Evolutionary conservation across 2,113 vertebrate species (phyloP).

Genomic region (Zapornia atra): DNA sequence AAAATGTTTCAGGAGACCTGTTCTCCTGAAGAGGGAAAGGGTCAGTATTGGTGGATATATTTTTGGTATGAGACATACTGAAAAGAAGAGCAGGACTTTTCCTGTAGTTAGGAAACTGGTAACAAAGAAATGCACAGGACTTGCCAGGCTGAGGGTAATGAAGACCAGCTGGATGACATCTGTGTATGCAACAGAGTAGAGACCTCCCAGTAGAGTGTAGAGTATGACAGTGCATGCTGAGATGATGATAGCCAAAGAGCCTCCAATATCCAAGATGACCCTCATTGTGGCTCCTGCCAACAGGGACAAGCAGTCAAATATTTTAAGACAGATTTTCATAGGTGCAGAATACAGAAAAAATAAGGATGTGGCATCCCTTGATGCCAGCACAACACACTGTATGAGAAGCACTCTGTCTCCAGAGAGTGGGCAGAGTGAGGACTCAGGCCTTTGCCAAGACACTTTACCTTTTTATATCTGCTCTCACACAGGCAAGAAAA

Average conservation of each 20-base stretch:
- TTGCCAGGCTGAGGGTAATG: conserved; percentile 82
- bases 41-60: neutral
- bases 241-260: conserved; percentile 77
- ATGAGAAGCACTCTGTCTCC: neutral
- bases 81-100: neutral
- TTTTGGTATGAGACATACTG: neutral
- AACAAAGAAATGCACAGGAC: conserved; percentile 34
- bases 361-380: neutral
- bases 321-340: neutral
- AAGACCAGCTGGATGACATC: conserved; percentile 85
- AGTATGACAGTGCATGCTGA: conserved; percentile 80
- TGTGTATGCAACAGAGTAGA: conserved; percentile 88
- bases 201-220: conserved; percentile 84
- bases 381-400: neutral
- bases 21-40: neutral
- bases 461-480: neutral
- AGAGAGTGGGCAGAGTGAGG: neutral
- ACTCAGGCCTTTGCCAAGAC: neutral
- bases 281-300: conserved; percentile 81
- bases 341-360: neutral
- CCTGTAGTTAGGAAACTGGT: neutral
- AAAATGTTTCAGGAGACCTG: neutral
- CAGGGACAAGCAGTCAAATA: neutral
- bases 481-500: neutral
- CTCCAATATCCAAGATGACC: conserved; percentile 80